phyloP scores from a whole-genome alignment of 2,888 invertebrate species.

The Melanotus villosus region DNA sequence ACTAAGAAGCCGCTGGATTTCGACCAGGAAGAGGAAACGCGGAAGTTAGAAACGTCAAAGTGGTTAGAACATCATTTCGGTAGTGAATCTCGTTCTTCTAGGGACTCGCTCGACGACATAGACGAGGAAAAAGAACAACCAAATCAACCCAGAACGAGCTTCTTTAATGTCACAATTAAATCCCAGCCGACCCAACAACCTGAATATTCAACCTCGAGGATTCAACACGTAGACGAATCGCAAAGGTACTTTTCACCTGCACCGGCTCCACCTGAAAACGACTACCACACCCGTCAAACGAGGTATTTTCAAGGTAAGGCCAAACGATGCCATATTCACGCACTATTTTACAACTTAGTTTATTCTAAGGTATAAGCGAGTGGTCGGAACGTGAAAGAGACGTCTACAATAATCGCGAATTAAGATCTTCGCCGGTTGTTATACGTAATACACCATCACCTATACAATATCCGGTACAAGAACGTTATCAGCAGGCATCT shows the following conservation, averaged over 20 bases:
- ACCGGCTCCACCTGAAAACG: conserved; percentile 45
- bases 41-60: conserved; percentile 91
- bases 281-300: conserved; percentile 42
- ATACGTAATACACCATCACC: conserved; percentile 49
- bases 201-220: conserved; percentile 55
- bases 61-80: conserved; percentile 95
- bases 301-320: conserved; percentile 51
- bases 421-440: conserved; percentile 34
- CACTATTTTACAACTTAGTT: conserved; percentile 1
- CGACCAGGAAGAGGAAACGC: conserved; percentile 90
- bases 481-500: conserved; percentile 51
- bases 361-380: conserved; percentile 77
- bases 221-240: conserved; percentile 37
- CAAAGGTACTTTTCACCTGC: conserved; percentile 24
- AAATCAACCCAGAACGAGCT: conserved; percentile 78
- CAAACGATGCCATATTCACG: conserved; percentile 1
- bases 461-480: conserved; percentile 36
- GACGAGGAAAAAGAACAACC: conserved; percentile 69
- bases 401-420: conserved; percentile 38
- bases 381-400: conserved; percentile 78
- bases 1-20: conserved; percentile 87
- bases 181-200: conserved; percentile 70
- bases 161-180: conserved; percentile 85
- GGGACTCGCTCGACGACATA: conserved; percentile 78
- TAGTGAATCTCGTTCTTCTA: conserved; percentile 85